Evolutionary conservation across 2,113 vertebrate genomes (phyloP).

Genomic region (Xiphophorus couchianus): DNA sequence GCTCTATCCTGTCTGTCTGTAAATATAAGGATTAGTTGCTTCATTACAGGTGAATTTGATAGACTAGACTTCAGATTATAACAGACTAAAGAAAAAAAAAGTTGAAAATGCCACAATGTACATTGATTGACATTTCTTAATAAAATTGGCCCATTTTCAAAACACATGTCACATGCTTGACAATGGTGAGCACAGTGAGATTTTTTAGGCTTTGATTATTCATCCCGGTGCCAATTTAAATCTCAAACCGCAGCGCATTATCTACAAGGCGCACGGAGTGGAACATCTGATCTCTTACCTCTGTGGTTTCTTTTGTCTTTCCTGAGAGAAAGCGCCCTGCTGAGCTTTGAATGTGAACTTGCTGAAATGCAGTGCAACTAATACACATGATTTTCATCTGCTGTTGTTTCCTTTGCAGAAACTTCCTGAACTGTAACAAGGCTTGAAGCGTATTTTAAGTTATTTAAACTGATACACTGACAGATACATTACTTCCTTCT

Average conservation of each 20-base stretch:
- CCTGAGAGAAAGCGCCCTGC: not conserved
- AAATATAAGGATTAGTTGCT: not conserved
- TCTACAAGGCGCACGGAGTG: not conserved
- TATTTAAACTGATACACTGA: not conserved
- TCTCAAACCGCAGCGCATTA: not conserved
- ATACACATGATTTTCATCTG: not conserved
- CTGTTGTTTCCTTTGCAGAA: not conserved
- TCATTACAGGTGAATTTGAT: conserved; percentile 9
- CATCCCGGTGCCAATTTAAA: conserved; percentile 15
- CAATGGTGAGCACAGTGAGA: not conserved
- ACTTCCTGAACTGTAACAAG: not conserved
- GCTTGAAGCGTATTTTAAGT: not conserved
- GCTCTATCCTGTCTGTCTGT: not conserved
- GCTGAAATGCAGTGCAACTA: not conserved
- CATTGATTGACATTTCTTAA: conserved; percentile 1
- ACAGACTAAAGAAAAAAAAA: not conserved
- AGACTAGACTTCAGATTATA: not conserved
- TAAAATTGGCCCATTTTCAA: not conserved
- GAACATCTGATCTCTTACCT: not conserved
- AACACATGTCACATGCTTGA: not conserved
- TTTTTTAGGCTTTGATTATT: conserved; percentile 12
- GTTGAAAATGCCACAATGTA: not conserved
- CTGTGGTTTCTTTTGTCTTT: not conserved
- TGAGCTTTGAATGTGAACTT: not conserved
- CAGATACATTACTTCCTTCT: not conserved